These are phyloP conservation scores for Prionace glauca DNA, from an alignment of 2,797 vertebrate species.

Conservation along the genomic window DNA sequence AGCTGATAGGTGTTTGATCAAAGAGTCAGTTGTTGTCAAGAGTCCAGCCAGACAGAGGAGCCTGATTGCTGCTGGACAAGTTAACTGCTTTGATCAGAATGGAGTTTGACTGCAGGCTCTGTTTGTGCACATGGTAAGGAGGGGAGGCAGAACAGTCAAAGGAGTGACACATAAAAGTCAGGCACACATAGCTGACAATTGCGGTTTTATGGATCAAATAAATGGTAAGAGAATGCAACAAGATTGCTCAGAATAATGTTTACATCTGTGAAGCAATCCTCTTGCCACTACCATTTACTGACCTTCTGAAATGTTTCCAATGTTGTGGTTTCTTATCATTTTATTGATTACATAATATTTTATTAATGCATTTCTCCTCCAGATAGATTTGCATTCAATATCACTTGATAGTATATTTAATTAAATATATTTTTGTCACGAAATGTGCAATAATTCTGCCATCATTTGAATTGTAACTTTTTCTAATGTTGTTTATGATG, in stretches of 20 bases:
- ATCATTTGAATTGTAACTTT: not conserved
- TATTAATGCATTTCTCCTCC: not conserved
- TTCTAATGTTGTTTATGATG: not conserved
- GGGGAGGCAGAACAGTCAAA: slow-evolving; percentile 7
- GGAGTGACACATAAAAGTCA: not conserved
- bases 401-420: not conserved
- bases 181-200: not conserved
- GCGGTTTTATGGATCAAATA: not conserved
- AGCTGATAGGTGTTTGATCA: slow-evolving; percentile 81
- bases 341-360: not conserved
- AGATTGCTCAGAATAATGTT: not conserved
- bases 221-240: not conserved
- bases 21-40: slow-evolving; percentile 73
- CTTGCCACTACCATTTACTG: too few species aligned
- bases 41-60: slow-evolving; percentile 63
- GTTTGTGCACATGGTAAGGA: slow-evolving; percentile 59
- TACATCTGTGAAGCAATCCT: not conserved
- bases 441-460: not conserved
- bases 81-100: slow-evolving; percentile 76
- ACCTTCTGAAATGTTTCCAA: not conserved
- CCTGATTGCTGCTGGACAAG: slow-evolving; percentile 71
- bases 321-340: not conserved
- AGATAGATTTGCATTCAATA: not conserved
- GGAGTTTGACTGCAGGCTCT: slow-evolving; percentile 60
- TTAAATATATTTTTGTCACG: not conserved